Percentiles rank a stretch among this genome's conserved stretches.
These are phyloP conservation scores for Atlantisia rogersi DNA, from an alignment of 2,113 vertebrate genomes.

Conservation along the genomic window DNA sequence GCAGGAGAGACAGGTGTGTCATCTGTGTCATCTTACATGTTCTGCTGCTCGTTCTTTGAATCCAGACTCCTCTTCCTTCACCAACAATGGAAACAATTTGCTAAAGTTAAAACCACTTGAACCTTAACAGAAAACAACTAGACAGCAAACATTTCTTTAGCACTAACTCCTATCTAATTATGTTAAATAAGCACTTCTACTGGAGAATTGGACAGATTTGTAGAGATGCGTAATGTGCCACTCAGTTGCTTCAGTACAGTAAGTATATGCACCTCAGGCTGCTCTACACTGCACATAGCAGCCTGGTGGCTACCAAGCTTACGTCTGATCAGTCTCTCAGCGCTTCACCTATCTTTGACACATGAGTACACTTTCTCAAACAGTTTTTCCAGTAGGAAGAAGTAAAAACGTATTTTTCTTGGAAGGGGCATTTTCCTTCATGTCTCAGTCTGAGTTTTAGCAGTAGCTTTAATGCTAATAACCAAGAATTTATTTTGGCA, in stretches of 20 bases:
- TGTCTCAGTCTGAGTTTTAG: background rate
- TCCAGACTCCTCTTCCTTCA: background rate
- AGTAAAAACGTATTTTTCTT: background rate
- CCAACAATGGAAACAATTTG: background rate
- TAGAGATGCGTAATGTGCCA: background rate
- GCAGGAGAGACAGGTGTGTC: background rate
- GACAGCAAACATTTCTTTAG: background rate
- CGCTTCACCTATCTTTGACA: background rate
- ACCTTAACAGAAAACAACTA: background rate
- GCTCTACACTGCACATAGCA: background rate
- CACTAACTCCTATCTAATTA: background rate
- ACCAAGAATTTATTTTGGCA: background rate
- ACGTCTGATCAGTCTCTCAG: background rate
- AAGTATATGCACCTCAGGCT: background rate
- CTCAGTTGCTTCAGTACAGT: background rate
- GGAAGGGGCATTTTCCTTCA: background rate
- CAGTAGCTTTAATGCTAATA: background rate
- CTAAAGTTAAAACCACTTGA: background rate
- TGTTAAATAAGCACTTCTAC: background rate
- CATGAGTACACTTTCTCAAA: background rate
- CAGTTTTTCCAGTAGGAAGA: slow-evolving; percentile 14
- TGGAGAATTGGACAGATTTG: background rate
- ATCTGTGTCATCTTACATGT: background rate
- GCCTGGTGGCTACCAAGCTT: background rate
- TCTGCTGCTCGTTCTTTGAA: background rate